Base-by-base conservation (phyloP, 1,140 invertebrate species). In the Ephestia elutella region DNA sequence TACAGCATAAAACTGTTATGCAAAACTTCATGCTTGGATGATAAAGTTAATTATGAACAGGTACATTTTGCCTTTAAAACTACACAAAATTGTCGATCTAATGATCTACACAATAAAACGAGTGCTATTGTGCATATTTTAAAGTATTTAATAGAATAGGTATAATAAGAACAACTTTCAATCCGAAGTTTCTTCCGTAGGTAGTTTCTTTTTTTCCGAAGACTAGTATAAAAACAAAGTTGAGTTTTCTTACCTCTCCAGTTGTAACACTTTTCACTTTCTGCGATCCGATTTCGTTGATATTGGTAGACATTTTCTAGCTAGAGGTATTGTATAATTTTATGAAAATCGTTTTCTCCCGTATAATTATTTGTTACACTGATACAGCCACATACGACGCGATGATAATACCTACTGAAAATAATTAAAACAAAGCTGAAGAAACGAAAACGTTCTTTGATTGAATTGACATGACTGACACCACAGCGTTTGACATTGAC, bases 201-300 rank as follows among this genome's bases (percentile, higher is more conserved):
- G 9, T 11, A 35, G 13, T 1, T 35, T 5, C 32, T 5, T 35
- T 2, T 2, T 11, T 5, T n/a, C n/a, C n/a, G n/a, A n/a, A n/a
- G n/a, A n/a, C n/a, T n/a, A n/a, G n/a, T n/a, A n/a, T n/a, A n/a
- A 35, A 35, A 35, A 13, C 10, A 62, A 56, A 49, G n/a, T n/a
- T n/a, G n/a, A 56, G 44, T 32, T 49, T 32, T 51, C 50, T 73
- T 75, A 86, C 82, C 70, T 84, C 79, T 20, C 81, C 82, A 56
- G 64, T 73, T 10, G 76, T 65, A 49, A 86, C 63, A 56, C 67
- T 80, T 59, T 75, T 78, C 20, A 86, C 77, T 73, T 82, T 84
- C 15, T 81, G 69, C 25, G 69, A 53, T 44, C 73, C 80, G 54
- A 86, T 74, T 19, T 61, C 58, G 53, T 68, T 63, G 56, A 83